Conservation (phyloP, 2,888 invertebrate species). For the Cheilosia pagana region DNA sequence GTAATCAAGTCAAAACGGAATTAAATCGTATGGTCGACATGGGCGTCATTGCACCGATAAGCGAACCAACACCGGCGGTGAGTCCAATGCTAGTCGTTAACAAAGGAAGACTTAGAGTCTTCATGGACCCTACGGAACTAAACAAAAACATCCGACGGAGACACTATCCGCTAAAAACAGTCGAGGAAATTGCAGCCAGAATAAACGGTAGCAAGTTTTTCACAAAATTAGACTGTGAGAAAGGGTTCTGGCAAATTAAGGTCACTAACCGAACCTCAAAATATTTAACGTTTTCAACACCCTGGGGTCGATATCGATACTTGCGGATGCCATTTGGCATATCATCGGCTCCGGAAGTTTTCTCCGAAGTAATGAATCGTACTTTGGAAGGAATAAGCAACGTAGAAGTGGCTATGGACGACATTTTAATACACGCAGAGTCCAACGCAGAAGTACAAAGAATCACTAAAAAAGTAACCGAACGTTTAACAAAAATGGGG, state of each 20-base stretch:
- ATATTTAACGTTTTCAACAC: slow-evolving; percentile 58
- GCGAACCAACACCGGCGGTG: slow-evolving; percentile 66
- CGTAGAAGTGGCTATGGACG: slow-evolving; percentile 33
- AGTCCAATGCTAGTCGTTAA: slow-evolving; percentile 56
- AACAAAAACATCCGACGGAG: slow-evolving; percentile 53
- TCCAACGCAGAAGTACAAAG: slow-evolving; percentile 9
- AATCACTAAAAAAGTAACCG: slow-evolving; percentile 7
- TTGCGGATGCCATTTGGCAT: slow-evolving; percentile 58
- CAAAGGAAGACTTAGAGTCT: slow-evolving; percentile 38
- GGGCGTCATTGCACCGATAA: slow-evolving; percentile 50
- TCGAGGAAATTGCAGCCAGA: slow-evolving; percentile 46
- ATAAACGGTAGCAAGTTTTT: slow-evolving; percentile 26
- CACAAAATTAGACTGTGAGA: slow-evolving; percentile 69
- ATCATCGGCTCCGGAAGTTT: slow-evolving; percentile 48
- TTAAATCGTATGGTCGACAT: slow-evolving; percentile 56
- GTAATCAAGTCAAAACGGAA: slow-evolving; percentile 59
- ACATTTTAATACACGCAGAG: slow-evolving; percentile 72
- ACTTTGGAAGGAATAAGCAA: slow-evolving; percentile 61
- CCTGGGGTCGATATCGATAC: slow-evolving; percentile 70
- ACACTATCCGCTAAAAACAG: slow-evolving; percentile 40
- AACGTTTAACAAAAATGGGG: slow-evolving; percentile 11
- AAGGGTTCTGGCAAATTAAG: slow-evolving; percentile 69
- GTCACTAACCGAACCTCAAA: slow-evolving; percentile 5
- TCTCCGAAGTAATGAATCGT: slow-evolving; percentile 63
- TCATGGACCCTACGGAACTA: slow-evolving; percentile 50